A percentile compares a stretch with the other conserved stretches of the same genome.
phyloP scores from a whole-genome alignment of 2,888 invertebrate genomes.

The Lepidochitona cinerea region DNA sequence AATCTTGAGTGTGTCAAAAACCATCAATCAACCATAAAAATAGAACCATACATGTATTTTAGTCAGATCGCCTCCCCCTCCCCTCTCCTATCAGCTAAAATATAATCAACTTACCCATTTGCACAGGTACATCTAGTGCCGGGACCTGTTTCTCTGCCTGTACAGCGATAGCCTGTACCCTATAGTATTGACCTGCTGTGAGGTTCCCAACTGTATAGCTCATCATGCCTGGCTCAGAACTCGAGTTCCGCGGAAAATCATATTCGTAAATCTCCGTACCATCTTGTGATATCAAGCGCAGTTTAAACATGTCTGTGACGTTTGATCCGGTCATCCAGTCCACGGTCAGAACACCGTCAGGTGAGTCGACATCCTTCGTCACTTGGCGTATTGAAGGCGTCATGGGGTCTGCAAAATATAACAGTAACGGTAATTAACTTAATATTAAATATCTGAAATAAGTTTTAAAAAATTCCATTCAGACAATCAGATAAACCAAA shows the following conservation, averaged over 20 bases:
- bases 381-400: not conserved
- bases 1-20: too few relatives aligned
- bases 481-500: too few relatives aligned
- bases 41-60: too few relatives aligned
- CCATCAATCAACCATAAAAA: too few relatives aligned
- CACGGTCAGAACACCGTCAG: not conserved
- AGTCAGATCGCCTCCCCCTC: too few relatives aligned
- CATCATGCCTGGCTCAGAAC: not conserved
- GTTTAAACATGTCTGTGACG: not conserved
- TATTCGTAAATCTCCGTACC: not conserved
- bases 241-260: not conserved
- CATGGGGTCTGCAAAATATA: not conserved
- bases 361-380: not conserved
- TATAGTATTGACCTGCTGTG: not conserved
- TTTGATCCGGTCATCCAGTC: not conserved
- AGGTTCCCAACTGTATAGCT: not conserved
- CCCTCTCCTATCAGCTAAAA: too few relatives aligned
- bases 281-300: not conserved
- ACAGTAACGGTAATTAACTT: too few relatives aligned
- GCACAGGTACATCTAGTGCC: not conserved
- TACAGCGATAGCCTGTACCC: not conserved
- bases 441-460: too few relatives aligned
- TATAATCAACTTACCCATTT: not conserved
- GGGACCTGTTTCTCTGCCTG: not conserved
- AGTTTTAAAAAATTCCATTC: too few relatives aligned